These are phyloP conservation scores for Semnornis frantzii DNA, from an alignment of 2,113 vertebrate genomes.

Conservation along the genomic window DNA sequence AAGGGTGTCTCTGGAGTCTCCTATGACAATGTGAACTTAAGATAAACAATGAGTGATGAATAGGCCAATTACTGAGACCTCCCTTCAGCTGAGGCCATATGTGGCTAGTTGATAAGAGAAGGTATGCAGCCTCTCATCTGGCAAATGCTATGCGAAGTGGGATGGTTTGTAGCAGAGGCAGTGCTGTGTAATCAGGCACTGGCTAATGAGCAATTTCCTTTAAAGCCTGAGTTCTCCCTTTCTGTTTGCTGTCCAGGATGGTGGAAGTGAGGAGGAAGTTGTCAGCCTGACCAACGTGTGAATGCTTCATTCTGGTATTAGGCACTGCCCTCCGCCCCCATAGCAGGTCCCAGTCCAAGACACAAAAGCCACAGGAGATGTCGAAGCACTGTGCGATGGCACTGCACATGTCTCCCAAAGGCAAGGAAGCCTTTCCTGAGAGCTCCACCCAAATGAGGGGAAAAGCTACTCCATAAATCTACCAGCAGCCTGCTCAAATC, in stretches of 20 bases:
- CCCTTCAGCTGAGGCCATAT: neutral
- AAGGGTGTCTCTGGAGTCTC: conserved; percentile 40
- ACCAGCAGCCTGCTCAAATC: neutral
- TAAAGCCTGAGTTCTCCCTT: neutral
- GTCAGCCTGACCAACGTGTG: fast-evolving
- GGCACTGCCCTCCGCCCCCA: neutral
- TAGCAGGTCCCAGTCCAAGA: fast-evolving
- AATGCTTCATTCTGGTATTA: fast-evolving
- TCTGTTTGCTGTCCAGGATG: neutral
- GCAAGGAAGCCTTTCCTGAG: neutral
- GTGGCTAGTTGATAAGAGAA: conserved; percentile 33
- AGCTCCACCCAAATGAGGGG: neutral
- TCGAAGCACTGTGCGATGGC: neutral
- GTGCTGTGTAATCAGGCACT: neutral
- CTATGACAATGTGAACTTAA: conserved; percentile 7
- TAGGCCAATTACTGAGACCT: conserved; percentile 47
- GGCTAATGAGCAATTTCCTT: neutral
- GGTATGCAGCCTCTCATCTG: neutral
- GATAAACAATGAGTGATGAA: conserved; percentile 67
- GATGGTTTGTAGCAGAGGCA: neutral
- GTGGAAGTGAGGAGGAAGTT: neutral
- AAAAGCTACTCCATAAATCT: fast-evolving
- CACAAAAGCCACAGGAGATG: neutral
- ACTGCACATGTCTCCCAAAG: neutral
- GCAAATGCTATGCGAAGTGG: neutral